Percentiles rank a stretch among this genome's conserved stretches.
These are phyloP conservation scores for Mnemiopsis leidyi DNA, from an alignment of 37 sponge, comb jelly and placozoan genomes.

Conservation along the genomic window DNA sequence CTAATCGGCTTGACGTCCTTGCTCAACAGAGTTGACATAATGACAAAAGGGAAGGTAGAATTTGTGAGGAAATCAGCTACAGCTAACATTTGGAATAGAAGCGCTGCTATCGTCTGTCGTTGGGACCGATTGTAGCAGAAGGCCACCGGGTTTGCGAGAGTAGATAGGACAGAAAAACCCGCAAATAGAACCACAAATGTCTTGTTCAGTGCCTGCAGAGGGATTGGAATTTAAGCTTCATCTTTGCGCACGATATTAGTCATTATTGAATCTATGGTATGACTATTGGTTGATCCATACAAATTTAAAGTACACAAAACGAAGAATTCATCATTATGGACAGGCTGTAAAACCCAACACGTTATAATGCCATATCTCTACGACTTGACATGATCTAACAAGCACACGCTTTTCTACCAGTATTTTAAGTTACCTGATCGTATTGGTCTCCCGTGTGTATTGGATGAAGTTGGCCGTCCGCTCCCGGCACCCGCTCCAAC, in stretches of 20 bases:
- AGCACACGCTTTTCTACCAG: too few relatives aligned
- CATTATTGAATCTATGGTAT: too few relatives aligned
- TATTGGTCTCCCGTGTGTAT: background rate
- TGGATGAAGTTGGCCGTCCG: background rate
- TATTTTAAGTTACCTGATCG: too few relatives aligned
- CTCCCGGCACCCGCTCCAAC: background rate
- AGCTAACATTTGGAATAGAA: constrained; percentile 47
- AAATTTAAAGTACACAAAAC: too few relatives aligned
- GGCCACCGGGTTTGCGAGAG: background rate
- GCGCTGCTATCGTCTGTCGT: background rate
- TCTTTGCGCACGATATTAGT: too few relatives aligned
- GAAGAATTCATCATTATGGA: too few relatives aligned
- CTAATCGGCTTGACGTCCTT: background rate
- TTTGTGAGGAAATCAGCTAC: constrained; percentile 49
- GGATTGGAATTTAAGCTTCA: too few relatives aligned
- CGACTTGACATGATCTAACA: too few relatives aligned
- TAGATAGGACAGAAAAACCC: background rate
- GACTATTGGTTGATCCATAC: too few relatives aligned
- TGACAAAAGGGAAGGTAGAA: background rate
- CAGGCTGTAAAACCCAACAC: too few relatives aligned
- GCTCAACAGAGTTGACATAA: background rate
- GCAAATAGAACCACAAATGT: background rate
- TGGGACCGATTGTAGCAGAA: background rate
- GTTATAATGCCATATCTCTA: too few relatives aligned
- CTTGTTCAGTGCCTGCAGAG: constrained; percentile 10